A percentile compares a stretch with the other conserved stretches of the same genome.
These are phyloP conservation scores for Pammene fasciana DNA, from an alignment of 2,888 invertebrate species.

Conservation along the genomic window DNA sequence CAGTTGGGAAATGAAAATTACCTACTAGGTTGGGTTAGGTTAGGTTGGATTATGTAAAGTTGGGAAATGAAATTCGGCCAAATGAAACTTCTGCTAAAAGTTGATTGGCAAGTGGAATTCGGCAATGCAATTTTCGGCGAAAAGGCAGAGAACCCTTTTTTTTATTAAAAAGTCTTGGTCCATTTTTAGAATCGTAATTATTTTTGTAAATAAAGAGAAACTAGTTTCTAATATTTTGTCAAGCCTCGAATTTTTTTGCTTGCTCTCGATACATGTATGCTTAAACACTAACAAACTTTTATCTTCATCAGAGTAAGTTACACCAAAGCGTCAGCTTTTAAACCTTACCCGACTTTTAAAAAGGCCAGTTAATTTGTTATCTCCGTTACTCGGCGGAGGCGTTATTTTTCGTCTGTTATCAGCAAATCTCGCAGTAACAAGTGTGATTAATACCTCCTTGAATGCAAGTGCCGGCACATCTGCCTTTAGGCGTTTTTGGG, in stretches of 20 bases:
- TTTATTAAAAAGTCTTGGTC: too few species aligned
- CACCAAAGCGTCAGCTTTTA: slow-evolving; percentile 13
- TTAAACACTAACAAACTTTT: not conserved
- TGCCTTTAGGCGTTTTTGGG: slow-evolving; percentile 56
- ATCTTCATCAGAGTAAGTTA: slow-evolving; percentile 16
- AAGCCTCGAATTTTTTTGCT: not conserved
- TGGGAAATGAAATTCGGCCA: too few species aligned
- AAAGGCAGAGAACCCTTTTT: too few species aligned
- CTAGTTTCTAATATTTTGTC: too few species aligned
- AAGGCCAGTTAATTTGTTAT: slow-evolving; percentile 66
- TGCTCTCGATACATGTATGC: not conserved
- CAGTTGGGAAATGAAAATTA: too few species aligned
- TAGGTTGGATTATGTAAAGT: too few species aligned
- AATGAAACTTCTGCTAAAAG: too few species aligned
- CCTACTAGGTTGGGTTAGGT: too few species aligned
- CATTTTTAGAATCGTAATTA: too few species aligned
- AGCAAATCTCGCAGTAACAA: slow-evolving; percentile 71
- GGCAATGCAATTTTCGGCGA: too few species aligned
- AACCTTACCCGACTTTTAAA: slow-evolving; percentile 26
- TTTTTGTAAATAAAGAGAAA: too few species aligned
- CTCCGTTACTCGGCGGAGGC: slow-evolving; percentile 65
- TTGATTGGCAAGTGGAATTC: too few species aligned
- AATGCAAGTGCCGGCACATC: slow-evolving; percentile 57
- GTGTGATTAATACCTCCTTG: slow-evolving; percentile 70
- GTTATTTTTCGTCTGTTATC: slow-evolving; percentile 76